Evolutionary conservation across 2,888 invertebrate genomes (phyloP).

Genomic region (Thereva nobilitata): DNA sequence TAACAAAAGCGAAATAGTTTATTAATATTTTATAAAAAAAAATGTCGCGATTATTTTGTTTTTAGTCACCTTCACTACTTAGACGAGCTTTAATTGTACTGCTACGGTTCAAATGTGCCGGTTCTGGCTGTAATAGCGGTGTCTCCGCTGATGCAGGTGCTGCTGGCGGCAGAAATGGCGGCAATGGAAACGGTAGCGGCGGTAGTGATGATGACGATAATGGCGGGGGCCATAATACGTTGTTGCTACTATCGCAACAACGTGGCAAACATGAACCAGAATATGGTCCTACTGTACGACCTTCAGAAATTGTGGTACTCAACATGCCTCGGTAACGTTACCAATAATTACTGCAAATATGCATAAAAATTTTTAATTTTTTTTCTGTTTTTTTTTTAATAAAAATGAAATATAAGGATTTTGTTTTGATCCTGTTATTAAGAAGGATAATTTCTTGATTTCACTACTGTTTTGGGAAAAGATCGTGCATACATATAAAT

Average conservation of each 20-base stretch:
- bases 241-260: conserved; percentile 27
- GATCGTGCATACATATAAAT: too few relatives aligned
- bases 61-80: conserved; percentile 38
- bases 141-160: conserved; percentile 1
- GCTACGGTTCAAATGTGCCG: conserved; percentile 28
- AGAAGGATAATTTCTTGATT: too few relatives aligned
- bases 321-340: conserved; percentile 43
- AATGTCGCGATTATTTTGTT: background rate
- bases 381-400: background rate
- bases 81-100: conserved; percentile 32
- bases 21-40: background rate
- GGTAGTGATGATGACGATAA: conserved; percentile 19
- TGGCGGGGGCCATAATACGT: conserved; percentile 34
- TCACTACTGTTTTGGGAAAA: too few relatives aligned
- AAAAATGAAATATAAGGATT: conserved; percentile 11
- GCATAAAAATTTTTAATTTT: too few relatives aligned
- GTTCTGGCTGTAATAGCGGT: conserved; percentile 20
- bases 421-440: too few relatives aligned
- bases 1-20: too few relatives aligned
- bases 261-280: conserved; percentile 41
- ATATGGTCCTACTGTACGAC: conserved; percentile 43
- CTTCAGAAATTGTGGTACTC: conserved; percentile 43
- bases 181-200: conserved; percentile 8
- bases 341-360: too few relatives aligned
- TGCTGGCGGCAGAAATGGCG: background rate